Percentiles rank a stretch among this genome's conserved stretches.
phyloP scores from a whole-genome alignment of 2,888 invertebrate species.

The Apantesis nais region DNA sequence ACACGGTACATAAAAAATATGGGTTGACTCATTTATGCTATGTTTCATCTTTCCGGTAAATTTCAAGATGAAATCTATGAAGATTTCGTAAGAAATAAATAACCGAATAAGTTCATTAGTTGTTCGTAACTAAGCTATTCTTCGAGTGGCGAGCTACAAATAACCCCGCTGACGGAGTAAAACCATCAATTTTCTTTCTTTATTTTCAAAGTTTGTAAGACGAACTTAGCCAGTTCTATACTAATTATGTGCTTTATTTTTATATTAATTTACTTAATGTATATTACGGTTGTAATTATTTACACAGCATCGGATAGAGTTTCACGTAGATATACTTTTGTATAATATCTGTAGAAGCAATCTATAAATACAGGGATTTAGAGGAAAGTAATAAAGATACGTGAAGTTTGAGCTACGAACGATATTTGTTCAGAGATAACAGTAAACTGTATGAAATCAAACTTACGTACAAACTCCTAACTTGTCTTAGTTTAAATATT shows the following conservation, averaged over 20 bases:
- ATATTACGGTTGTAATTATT: not conserved
- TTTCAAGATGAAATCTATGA: not conserved
- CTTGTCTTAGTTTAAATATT: not conserved
- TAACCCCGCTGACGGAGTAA: conserved; percentile 20
- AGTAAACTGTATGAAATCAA: not conserved
- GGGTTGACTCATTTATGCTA: not conserved
- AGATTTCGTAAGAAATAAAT: conserved; percentile 16
- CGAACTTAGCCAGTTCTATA: conserved; percentile 19
- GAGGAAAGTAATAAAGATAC: not conserved
- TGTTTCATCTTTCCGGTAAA: not conserved
- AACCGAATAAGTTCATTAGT: conserved; percentile 26
- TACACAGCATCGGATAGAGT: not conserved
- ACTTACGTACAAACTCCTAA: too few relatives aligned
- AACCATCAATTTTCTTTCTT: conserved; percentile 22
- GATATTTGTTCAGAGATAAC: not conserved
- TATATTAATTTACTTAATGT: not conserved
- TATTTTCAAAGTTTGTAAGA: conserved; percentile 25
- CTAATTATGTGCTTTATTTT: conserved; percentile 21
- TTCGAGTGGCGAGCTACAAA: conserved; percentile 25
- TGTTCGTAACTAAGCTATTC: conserved; percentile 27
- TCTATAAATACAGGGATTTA: not conserved
- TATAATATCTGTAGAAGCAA: not conserved
- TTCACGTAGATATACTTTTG: not conserved
- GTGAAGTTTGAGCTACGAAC: not conserved
- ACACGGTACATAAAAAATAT: not conserved